Evolutionary conservation across 2,888 invertebrate genomes (phyloP).

Genomic region (Caenorhabditis wallacei): DNA sequence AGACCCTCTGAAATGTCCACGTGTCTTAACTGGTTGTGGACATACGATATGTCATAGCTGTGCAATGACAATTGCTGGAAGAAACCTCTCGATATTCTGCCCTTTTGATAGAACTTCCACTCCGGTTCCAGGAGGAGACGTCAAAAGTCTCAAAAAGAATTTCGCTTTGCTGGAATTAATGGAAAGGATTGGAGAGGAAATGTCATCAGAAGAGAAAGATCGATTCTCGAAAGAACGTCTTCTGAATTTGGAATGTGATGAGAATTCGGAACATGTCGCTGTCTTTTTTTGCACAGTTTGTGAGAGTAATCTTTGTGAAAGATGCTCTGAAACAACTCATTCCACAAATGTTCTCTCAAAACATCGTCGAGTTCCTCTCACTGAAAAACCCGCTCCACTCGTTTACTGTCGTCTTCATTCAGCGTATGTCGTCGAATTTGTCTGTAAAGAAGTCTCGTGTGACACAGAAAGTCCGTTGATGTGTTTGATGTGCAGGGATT

Average conservation of each 20-base stretch:
- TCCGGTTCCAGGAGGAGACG: conserved; percentile 74
- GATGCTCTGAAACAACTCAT: conserved; percentile 86
- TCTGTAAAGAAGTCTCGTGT: conserved; percentile 86
- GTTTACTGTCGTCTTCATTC: conserved; percentile 86
- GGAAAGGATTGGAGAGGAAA: conserved; percentile 84
- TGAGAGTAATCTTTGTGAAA: conserved; percentile 85
- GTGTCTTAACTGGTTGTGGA: conserved; percentile 83
- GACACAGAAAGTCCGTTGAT: conserved; percentile 85
- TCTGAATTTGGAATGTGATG: conserved; percentile 85
- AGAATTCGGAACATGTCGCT: conserved; percentile 86
- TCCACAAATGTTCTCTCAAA: conserved; percentile 85
- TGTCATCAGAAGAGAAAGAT: conserved; percentile 22
- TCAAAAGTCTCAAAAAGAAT: conserved; percentile 86
- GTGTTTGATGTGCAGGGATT: conserved; percentile 87
- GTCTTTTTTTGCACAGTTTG: conserved; percentile 86
- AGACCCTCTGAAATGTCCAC: conserved; percentile 59
- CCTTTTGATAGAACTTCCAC: conserved; percentile 87
- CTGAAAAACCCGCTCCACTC: conserved; percentile 86
- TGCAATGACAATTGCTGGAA: conserved; percentile 64
- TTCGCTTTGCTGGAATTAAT: conserved; percentile 86
- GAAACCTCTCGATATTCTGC: conserved; percentile 84
- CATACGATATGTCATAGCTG: conserved; percentile 87
- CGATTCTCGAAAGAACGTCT: conserved; percentile 59
- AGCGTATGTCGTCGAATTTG: conserved; percentile 86
- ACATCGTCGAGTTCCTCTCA: conserved; percentile 86